A percentile compares a stretch with the other conserved stretches of the same genome.
Evolutionary conservation across 2,113 vertebrate species (phyloP).

Genomic region (Hemichromis elongatus): DNA sequence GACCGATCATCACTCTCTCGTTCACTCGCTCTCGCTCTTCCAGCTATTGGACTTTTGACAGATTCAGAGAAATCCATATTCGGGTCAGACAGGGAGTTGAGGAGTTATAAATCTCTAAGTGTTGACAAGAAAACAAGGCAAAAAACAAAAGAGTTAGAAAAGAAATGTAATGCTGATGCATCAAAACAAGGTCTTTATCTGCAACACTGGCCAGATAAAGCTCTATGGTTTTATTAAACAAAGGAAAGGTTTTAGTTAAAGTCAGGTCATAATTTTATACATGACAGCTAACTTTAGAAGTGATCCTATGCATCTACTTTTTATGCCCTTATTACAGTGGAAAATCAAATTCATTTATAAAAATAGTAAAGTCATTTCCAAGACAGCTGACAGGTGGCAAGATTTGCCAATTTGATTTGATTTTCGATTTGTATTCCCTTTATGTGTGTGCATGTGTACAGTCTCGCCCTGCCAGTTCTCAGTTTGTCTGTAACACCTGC

Average conservation of each 20-base stretch:
- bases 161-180: constrained; percentile 20
- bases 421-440: not conserved
- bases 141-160: constrained; percentile 6
- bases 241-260: not conserved
- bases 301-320: not conserved
- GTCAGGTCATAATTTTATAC: not conserved
- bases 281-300: not conserved
- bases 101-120: constrained; percentile 14
- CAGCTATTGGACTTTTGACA: constrained; percentile 5
- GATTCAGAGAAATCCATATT: constrained; percentile 2
- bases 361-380: not conserved
- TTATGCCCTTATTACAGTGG: not conserved
- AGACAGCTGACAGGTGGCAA: not conserved
- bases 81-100: not conserved
- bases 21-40: not conserved
- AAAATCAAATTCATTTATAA: not conserved
- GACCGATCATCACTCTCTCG: not conserved
- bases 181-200: not conserved
- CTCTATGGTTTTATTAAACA: not conserved
- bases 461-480: not conserved
- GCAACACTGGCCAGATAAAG: not conserved
- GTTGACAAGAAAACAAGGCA: constrained; percentile 19
- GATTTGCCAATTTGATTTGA: not conserved
- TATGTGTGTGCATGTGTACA: not conserved
- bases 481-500: not conserved